A percentile compares a stretch with the other conserved stretches of the same genome.
phyloP scores from a whole-genome alignment of 2,888 invertebrate species.

The Rhopalosiphum nymphaeae region DNA sequence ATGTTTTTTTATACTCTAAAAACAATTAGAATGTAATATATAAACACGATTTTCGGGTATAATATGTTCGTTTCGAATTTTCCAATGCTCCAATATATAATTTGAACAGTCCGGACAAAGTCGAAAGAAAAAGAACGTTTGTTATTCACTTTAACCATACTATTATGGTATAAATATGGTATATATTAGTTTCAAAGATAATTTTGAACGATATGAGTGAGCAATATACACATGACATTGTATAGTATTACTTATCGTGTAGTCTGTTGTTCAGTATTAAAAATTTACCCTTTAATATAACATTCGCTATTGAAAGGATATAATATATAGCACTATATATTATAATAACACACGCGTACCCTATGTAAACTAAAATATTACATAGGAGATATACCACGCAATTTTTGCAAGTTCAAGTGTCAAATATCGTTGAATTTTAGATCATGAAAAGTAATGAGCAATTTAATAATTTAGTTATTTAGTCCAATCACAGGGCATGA shows the following conservation, averaged over 20 bases:
- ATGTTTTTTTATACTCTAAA: not conserved
- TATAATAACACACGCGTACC: too few relatives aligned
- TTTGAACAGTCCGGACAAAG: not conserved
- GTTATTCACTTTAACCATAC: not conserved
- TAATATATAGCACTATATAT: not conserved
- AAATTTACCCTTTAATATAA: slow-evolving; percentile 47
- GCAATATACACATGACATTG: not conserved
- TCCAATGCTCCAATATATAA: not conserved
- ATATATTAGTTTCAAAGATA: not conserved
- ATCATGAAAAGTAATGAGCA: slow-evolving; percentile 36
- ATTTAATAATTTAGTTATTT: slow-evolving; percentile 44
- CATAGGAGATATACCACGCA: not conserved
- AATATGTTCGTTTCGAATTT: not conserved
- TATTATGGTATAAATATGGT: not conserved
- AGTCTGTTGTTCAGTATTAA: slow-evolving; percentile 34
- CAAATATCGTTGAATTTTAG: slow-evolving; percentile 37
- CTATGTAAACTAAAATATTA: not conserved
- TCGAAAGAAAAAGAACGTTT: not conserved
- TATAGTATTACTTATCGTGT: not conserved
- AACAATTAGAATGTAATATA: not conserved
- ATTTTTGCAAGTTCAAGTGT: slow-evolving; percentile 39
- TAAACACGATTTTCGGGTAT: not conserved
- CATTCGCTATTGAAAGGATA: slow-evolving; percentile 20
- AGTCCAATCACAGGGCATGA: slow-evolving; percentile 20
- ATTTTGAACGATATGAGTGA: not conserved